These are phyloP conservation scores for Abrostola triplasia DNA, from an alignment of 2,888 invertebrate genomes.

Conservation along the genomic window DNA sequence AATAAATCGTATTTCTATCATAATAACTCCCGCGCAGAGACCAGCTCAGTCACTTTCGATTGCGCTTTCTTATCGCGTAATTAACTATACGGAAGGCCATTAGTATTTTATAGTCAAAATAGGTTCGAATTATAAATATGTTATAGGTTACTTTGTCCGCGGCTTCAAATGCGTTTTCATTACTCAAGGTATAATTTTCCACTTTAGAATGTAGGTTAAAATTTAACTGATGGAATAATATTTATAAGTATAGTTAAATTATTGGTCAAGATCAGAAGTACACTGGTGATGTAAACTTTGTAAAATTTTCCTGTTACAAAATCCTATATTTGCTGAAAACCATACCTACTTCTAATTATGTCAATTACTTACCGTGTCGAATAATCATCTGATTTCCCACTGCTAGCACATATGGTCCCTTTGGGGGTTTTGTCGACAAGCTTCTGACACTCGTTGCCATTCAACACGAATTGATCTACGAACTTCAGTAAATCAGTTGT, in stretches of 20 bases:
- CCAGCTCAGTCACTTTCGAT: background rate
- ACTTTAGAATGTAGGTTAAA: too few species aligned
- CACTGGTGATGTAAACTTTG: too few species aligned
- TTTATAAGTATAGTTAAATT: too few species aligned
- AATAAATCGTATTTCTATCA: conserved; percentile 2
- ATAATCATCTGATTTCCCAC: background rate
- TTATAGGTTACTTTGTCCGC: background rate
- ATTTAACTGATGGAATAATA: too few species aligned
- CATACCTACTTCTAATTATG: background rate
- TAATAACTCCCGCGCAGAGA: background rate
- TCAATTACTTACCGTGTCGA: conserved; percentile 1
- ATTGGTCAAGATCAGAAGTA: too few species aligned
- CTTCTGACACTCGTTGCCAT: background rate
- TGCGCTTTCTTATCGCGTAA: conserved; percentile 21
- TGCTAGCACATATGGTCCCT: conserved; percentile 25
- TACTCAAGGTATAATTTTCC: too few species aligned
- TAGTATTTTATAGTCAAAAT: background rate
- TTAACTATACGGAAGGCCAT: background rate
- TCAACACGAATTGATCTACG: conserved; percentile 16
- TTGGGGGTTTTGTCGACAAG: background rate
- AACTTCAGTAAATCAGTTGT: conserved; percentile 16
- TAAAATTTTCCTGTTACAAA: too few species aligned
- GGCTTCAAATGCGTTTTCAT: background rate
- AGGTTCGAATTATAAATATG: background rate
- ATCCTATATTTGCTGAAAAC: too few species aligned